These are phyloP conservation scores for Melanogrammus aeglefinus DNA, from an alignment of 2,797 vertebrate genomes.

Conservation along the genomic window DNA sequence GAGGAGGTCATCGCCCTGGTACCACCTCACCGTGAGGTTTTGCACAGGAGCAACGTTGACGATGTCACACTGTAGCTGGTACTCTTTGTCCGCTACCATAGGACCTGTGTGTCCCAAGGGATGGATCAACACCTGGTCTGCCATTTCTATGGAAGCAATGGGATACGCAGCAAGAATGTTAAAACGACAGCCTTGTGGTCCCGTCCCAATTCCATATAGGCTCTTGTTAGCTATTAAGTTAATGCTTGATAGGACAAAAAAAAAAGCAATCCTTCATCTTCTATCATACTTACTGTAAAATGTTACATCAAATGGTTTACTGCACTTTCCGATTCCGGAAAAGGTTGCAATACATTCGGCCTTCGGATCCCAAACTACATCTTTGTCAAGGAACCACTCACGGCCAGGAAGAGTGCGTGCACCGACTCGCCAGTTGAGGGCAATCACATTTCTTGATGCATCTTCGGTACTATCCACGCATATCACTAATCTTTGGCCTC, in stretches of 20 bases:
- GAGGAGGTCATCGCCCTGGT: constrained; percentile 35
- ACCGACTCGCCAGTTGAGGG: constrained; percentile 40
- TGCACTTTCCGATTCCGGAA: constrained; percentile 9
- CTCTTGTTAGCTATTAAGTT: background rate
- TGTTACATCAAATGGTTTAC: constrained; percentile 41
- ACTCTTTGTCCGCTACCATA: constrained; percentile 16
- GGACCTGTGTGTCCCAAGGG: background rate
- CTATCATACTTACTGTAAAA: constrained; percentile 61
- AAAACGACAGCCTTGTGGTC: background rate
- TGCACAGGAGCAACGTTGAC: constrained; percentile 48
- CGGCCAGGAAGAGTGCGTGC: rapidly evolving
- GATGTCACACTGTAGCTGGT: constrained; percentile 62
- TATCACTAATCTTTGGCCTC: rapidly evolving
- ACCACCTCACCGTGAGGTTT: constrained; percentile 55
- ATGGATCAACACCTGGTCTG: constrained; percentile 51
- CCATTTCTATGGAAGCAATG: constrained; percentile 43
- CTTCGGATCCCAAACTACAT: constrained; percentile 37
- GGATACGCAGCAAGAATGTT: background rate
- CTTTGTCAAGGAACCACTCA: constrained; percentile 7
- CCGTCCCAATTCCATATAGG: background rate
- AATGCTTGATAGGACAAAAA: background rate
- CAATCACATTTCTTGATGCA: background rate
- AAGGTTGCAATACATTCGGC: constrained; percentile 41
- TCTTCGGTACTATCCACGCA: constrained; percentile 12
- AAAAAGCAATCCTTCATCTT: background rate